Percentiles rank a stretch among this genome's conserved stretches.
These are phyloP conservation scores for Podilymbus podiceps DNA, from an alignment of 2,113 vertebrate genomes.

Conservation along the genomic window DNA sequence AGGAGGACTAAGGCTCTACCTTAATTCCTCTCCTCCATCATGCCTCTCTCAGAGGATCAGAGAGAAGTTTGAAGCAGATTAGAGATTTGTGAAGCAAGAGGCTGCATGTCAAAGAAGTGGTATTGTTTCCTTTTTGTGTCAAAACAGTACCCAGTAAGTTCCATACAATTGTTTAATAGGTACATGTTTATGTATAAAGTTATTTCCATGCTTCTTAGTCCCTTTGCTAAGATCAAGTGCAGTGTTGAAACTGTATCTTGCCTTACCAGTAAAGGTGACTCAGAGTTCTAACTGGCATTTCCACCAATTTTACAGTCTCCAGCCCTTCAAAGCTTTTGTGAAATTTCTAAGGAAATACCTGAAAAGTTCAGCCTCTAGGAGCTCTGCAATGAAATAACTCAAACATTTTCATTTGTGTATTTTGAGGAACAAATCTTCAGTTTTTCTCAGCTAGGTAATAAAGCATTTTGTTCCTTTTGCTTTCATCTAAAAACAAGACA, in stretches of 20 bases:
- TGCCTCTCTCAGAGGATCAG: background rate
- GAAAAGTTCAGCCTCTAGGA: background rate
- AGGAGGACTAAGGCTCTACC: background rate
- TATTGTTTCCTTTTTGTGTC: background rate
- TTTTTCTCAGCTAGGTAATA: background rate
- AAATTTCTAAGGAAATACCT: background rate
- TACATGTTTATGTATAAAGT: accelerated
- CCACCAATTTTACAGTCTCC: background rate
- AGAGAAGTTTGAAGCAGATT: background rate
- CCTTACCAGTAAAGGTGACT: background rate
- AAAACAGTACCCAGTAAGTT: background rate
- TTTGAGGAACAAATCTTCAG: background rate
- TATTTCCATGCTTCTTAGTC: background rate
- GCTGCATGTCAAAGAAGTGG: background rate
- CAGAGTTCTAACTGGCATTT: background rate
- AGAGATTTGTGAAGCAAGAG: background rate
- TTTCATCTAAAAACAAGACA: slow-evolving; percentile 45
- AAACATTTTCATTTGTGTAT: background rate
- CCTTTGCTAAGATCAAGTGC: background rate
- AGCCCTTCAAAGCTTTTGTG: background rate
- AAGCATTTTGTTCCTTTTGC: slow-evolving; percentile 3
- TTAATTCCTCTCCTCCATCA: background rate
- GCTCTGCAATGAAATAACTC: background rate
- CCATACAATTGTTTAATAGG: background rate
- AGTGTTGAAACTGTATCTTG: background rate